phyloP scores from a whole-genome alignment of 2,113 vertebrate genomes.

The Numenius arquata region DNA sequence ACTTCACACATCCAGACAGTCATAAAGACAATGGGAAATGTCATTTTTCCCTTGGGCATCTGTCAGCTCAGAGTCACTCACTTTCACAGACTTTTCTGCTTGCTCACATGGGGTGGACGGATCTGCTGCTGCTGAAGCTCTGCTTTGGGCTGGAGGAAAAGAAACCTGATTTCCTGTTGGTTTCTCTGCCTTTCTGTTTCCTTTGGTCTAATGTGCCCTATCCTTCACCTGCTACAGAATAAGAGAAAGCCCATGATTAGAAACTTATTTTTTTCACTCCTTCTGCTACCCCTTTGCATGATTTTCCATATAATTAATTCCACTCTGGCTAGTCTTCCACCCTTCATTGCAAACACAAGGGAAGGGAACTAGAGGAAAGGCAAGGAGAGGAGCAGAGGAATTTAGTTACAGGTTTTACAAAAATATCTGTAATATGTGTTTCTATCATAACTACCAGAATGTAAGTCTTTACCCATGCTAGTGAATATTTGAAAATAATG shows the following conservation, averaged over 20 bases:
- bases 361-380: neutral
- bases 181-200: neutral
- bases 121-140: neutral
- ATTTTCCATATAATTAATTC: neutral
- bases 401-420: neutral
- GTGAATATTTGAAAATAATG: neutral
- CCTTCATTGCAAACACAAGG: neutral
- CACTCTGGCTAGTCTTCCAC: neutral
- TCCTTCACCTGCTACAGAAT: neutral
- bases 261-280: neutral
- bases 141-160: neutral
- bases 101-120: neutral
- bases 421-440: neutral
- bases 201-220: neutral
- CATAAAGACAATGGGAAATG: neutral
- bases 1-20: neutral
- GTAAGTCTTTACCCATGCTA: neutral
- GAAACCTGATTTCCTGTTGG: neutral
- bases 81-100: neutral
- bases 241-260: neutral
- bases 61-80: rapidly evolving
- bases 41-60: neutral
- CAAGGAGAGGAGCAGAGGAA: neutral
- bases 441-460: neutral
- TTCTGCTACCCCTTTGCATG: neutral